Evolutionary conservation across 2,113 vertebrate genomes (phyloP), one percentile per base, ranked within the genome.

Genomic region (Corvus moneduloides): DNA sequence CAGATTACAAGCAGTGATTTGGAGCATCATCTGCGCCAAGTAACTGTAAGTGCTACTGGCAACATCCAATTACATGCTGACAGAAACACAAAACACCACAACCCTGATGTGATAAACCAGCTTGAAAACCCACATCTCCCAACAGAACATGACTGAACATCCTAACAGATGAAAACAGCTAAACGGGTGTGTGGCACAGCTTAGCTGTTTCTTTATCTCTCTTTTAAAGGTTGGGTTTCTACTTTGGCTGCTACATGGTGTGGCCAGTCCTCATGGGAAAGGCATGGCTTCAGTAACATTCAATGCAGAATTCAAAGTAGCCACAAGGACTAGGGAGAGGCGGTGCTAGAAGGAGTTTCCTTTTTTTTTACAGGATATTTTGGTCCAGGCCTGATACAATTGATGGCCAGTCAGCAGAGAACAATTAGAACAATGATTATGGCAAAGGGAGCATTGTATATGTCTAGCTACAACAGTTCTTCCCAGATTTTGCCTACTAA

Each of bases 1-100:
- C 82, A 80, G 46, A 86, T 95, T 90, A 88, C 55, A 90, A 74
- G 32, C 14, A 74, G 63, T 69, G 79, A 88, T 92, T 76, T 91
- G 62, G n/a, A 95, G 58, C 59, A 83, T 90, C 54, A 39, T 66
- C 63, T 86, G 43, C 1, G 1, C 54, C 46, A 64, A 74, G 63
- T 41, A 83, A 87, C 63, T 56, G 1, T 66, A 96, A 90, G 39
- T 71, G 83, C 43, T 84, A 43, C 68, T 78, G 61, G 46, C 82
- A 92, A 62, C 0, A 1, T 69, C 85, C 79, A 80, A 67, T 67
- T 93, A 84, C 64, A 43, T 61, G 35, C 51, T 86, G 86, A 86
- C 85, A 95, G 37, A 77, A 84, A 93, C 78, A 82, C 14, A 46
- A 66, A 90, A 66, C 63, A 66, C 37, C 0, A 0, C 28, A 66